Conservation (phyloP, 2,888 invertebrate genomes). For the Stenodema calcarata region DNA sequence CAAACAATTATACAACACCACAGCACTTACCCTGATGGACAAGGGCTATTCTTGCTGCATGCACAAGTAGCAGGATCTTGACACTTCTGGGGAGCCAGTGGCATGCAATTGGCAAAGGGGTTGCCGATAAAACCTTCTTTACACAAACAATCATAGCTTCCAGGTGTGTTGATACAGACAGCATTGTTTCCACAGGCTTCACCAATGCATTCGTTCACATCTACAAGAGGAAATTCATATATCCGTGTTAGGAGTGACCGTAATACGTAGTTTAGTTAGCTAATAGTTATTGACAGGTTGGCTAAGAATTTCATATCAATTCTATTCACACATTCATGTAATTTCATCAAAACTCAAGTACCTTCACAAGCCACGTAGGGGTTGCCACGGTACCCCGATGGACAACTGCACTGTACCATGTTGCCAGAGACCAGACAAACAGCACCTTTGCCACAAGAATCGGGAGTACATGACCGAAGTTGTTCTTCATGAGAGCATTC, state of each 20-base stretch:
- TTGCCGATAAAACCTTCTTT: slow-evolving; percentile 84
- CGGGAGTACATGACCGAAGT: slow-evolving; percentile 73
- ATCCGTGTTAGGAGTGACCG: too few species aligned
- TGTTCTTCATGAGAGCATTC: slow-evolving; percentile 70
- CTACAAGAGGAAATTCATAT: too few species aligned
- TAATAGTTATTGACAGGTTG: too few species aligned
- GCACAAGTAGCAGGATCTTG: slow-evolving; percentile 73
- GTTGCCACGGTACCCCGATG: slow-evolving; percentile 83
- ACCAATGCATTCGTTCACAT: slow-evolving; percentile 81
- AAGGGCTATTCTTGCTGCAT: slow-evolving; percentile 74
- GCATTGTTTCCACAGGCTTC: slow-evolving; percentile 85
- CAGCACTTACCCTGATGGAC: slow-evolving; percentile 70
- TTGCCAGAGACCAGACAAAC: slow-evolving; percentile 78
- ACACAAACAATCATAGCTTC: slow-evolving; percentile 89
- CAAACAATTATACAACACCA: too few species aligned
- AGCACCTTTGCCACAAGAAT: slow-evolving; percentile 79
- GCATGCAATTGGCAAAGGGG: slow-evolving; percentile 82
- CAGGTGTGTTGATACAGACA: slow-evolving; percentile 87
- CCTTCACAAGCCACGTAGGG: slow-evolving; percentile 84
- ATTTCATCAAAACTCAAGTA: slow-evolving; percentile 53
- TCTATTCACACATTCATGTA: too few species aligned
- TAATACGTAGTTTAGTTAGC: too few species aligned
- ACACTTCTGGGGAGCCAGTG: slow-evolving; percentile 74
- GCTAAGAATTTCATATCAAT: too few species aligned
- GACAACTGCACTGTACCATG: slow-evolving; percentile 81